Conservation (phyloP, 2,888 invertebrate genomes). For the Halictus ligatus region DNA sequence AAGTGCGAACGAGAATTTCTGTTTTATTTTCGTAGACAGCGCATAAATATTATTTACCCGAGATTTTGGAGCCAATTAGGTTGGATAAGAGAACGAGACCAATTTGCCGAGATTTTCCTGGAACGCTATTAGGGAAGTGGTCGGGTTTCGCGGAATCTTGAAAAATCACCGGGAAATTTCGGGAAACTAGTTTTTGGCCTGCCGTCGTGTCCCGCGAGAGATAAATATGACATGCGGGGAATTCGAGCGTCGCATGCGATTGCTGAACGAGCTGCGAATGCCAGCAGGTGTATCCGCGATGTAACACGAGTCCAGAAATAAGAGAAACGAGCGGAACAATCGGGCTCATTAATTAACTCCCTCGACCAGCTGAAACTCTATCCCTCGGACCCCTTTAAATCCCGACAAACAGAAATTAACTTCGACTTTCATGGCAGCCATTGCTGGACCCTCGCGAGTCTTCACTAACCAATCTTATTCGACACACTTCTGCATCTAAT, state of each 20-base stretch:
- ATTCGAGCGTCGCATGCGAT: constrained; percentile 29
- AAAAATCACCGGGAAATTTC: constrained; percentile 17
- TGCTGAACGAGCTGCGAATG: constrained; percentile 36
- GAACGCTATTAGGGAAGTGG: not conserved
- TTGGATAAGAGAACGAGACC: not conserved
- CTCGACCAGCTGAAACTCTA: not conserved
- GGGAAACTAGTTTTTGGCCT: constrained; percentile 23
- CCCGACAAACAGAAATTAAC: no score
- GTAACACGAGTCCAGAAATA: constrained; percentile 26
- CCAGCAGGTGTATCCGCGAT: constrained; percentile 28
- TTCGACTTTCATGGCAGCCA: no score
- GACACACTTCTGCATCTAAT: no score
- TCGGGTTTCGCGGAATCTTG: not conserved
- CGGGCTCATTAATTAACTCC: constrained; percentile 8
- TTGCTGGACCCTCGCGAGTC: no score
- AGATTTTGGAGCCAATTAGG: not conserved
- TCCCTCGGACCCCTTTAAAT: not conserved
- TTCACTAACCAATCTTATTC: no score
- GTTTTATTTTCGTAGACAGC: no score
- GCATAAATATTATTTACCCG: not conserved
- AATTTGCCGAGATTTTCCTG: not conserved
- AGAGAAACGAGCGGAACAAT: constrained; percentile 38
- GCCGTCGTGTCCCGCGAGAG: constrained; percentile 25
- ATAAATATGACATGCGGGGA: constrained; percentile 41
- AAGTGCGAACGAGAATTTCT: no score